Base-by-base conservation (phyloP, 1,140 invertebrate genomes). In the Lasioglossum albipes region DNA sequence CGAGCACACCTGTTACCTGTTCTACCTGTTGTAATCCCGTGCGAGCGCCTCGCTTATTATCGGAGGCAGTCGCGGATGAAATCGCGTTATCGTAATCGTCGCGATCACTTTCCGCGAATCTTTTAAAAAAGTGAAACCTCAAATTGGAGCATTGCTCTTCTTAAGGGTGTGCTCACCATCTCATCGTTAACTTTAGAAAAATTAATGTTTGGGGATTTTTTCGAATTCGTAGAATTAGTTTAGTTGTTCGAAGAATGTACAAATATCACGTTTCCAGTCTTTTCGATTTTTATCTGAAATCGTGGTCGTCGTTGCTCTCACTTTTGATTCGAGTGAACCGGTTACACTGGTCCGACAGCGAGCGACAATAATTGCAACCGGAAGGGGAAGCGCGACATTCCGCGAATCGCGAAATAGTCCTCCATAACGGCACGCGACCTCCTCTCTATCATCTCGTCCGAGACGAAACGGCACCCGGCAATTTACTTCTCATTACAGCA, bases 311-410 rank as follows among this genome's bases (percentile, higher is more conserved):
- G 10, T 49, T 49, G 22, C 65, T 81, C 73, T 74, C 70, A 45
- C 69, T 66, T 74, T 66, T 79, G n/a, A 79, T 57, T 72, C 20
- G 45, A 42, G 36, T n/a, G 6, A 74, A 59, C 52, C 31, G 22
- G 77, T 79, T 52, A 66, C 62, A 67, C 70, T 64, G n/a, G 71
- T 74, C 54, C 74, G 62, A 66, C 62, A 59, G 66, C 54, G 62
- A 66, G 12, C 36, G 54, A n/a, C 71, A 59, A 79, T 57, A 67
- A 74, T 66, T 59, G 57, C n/a, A 54, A 79, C 41, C 57, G 77
- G 77, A 79, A 79, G 62, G 61, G 73, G 73, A 75, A 80, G 45
- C 54, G 2, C n/a, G 54, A 65, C 61, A 71, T 65, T 69, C 45
- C 45, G 57, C 45, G 69, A 81, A 12, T 7, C 7, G 7, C 18